Evolutionary conservation across 1,140 invertebrate species (phyloP), one percentile per base, ranked within the genome.

Genomic region (Anastrepha obliqua): DNA sequence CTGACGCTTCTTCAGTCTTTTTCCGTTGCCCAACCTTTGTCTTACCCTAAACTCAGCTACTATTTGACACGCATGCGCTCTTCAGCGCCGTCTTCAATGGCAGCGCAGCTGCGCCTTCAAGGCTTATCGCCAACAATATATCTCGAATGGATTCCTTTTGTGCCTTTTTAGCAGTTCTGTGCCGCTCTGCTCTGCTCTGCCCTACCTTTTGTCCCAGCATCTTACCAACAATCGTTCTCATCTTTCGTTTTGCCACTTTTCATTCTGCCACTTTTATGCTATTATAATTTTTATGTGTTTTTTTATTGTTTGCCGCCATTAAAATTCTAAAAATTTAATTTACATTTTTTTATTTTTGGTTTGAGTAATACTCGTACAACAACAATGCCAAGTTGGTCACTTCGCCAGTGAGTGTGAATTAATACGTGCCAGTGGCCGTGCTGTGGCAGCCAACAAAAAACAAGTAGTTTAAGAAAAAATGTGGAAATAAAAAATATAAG

Each of bases 281-380:
- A 8, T 58, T 47, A 81, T 81, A 81, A 58, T 55, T 51, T 81
- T 58, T 55, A 55, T 81, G 74, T 51, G 74, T 29, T 29, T 81
- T 81, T 81, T 81, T 81, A 81, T 81, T 81, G 51, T 81, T 78
- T 29, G 74, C 74, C 9, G 74, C 74, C 74, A 55, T 55, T 29
- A 81, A 81, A 81, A 55, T 55, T 81, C 47, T 55, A 55, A 55
- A 81, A 81, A 58, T 81, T 81, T 81, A 47, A 81, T 81, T 81
- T 55, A 81, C 44, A 74, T 11, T 44, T 44, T 70, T 44, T 47
- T 67, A 29, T 39, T 81, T 81, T 81, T 11, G 51, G 11, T 55
- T 11, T 55, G 51, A 55, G 51, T 55, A 8, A 55, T 55, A 55
- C 51, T 29, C 17, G 8, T 74, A 47, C 6, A 74, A 17, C 17